phyloP scores from a whole-genome alignment of 2,888 invertebrate species.

The Amorpha juglandis region DNA sequence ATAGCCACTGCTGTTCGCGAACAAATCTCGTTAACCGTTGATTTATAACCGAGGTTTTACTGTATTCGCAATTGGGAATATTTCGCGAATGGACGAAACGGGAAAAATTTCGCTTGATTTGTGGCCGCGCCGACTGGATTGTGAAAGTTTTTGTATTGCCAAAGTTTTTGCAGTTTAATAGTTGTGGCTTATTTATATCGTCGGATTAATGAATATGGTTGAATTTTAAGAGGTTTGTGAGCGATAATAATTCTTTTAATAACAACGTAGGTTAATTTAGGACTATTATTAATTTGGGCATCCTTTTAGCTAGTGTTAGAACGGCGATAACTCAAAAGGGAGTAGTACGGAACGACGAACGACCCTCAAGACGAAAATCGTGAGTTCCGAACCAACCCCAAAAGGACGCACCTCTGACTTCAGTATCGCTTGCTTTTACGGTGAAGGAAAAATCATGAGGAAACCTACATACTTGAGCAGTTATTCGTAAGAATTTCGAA shows the following conservation, averaged over 20 bases:
- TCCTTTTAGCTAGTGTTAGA: background rate
- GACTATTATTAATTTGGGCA: background rate
- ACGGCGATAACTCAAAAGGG: too few relatives aligned
- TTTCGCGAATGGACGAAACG: constrained; percentile 19
- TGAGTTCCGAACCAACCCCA: too few relatives aligned
- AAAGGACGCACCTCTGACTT: too few relatives aligned
- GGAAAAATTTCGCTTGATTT: constrained; percentile 14
- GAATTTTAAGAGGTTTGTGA: background rate
- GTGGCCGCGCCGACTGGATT: constrained; percentile 18
- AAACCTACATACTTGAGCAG: too few relatives aligned
- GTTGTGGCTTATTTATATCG: constrained; percentile 8
- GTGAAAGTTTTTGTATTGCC: constrained; percentile 13
- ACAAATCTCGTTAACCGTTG: constrained; percentile 22
- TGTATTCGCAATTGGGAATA: constrained; percentile 21
- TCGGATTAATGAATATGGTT: background rate
- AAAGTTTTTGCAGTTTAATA: constrained; percentile 19
- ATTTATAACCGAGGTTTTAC: constrained; percentile 21
- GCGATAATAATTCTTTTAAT: background rate
- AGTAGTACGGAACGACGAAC: too few relatives aligned
- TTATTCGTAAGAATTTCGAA: too few relatives aligned
- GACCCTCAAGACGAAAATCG: too few relatives aligned
- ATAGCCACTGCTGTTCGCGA: constrained; percentile 16
- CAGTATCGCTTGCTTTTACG: too few relatives aligned
- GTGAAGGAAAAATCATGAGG: too few relatives aligned
- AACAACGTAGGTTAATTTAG: background rate